phyloP scores from a whole-genome alignment of 2,888 invertebrate species.

The Nomada fabriciana region DNA sequence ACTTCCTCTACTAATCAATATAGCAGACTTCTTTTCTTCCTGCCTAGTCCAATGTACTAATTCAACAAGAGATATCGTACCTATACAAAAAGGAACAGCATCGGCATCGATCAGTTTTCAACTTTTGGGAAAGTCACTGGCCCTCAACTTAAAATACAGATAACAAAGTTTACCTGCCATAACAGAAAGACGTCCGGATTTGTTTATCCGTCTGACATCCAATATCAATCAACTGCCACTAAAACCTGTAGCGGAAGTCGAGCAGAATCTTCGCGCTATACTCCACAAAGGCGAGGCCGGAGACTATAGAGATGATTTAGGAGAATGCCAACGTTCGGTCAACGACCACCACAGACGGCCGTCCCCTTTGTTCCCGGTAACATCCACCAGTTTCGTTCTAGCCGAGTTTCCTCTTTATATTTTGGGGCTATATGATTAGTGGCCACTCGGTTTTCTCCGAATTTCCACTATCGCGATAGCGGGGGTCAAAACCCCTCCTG shows the following conservation, averaged over 20 bases:
- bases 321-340: conserved; percentile 62
- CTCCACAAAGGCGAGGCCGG: conserved; percentile 5
- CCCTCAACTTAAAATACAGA: conserved; percentile 4
- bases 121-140: neutral
- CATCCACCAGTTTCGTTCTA: conserved; percentile 62
- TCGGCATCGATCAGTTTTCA: conserved; percentile 6
- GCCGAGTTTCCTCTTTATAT: conserved; percentile 55
- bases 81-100: neutral
- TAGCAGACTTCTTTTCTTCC: no score
- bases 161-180: conserved; percentile 25
- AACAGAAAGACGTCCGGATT: conserved; percentile 11
- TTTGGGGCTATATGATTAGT: conserved; percentile 72
- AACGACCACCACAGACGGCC: conserved; percentile 49
- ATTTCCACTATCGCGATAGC: conserved; percentile 68
- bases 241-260: neutral
- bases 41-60: neutral
- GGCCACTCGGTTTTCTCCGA: conserved; percentile 64
- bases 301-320: conserved; percentile 73
- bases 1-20: no score
- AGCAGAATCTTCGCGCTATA: conserved; percentile 42
- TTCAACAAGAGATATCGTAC: neutral
- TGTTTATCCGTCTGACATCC: conserved; percentile 14
- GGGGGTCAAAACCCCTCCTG: conserved; percentile 71
- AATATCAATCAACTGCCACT: conserved; percentile 12
- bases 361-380: conserved; percentile 73